Evolutionary conservation across 2,888 invertebrate genomes (phyloP), one percentile per base, ranked within the genome.

Genomic region (Tinea pellionella): DNA sequence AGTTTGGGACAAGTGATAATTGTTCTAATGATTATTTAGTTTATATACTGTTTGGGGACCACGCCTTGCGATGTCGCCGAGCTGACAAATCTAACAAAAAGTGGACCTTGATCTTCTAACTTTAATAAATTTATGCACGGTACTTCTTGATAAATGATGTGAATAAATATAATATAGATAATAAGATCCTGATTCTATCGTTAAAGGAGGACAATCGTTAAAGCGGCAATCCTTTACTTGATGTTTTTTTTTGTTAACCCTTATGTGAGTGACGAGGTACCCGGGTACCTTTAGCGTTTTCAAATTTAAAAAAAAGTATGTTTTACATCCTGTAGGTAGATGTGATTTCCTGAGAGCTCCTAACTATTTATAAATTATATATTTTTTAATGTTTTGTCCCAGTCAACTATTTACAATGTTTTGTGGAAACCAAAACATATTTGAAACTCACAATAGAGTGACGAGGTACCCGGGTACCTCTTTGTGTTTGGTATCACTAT

Each of bases 21-120:
- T 62, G 60, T 65, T 62, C 60, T 63, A 61, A 62, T 61, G 60
- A 53, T 63, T 68, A 69, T 68, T 66, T 62, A 65, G 69, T 77
- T 81, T 86, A 80, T 86, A 86, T 86, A 83, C 70, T 61, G 62
- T 63, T 56, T 61, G 65, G 61, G 71, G 71, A 79, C 84, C 83
- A 84, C 86, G 85, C 85, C 83, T 18, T 8, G 13, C n/a, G 4
- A 24, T 30, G 47, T 72, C 63, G 68, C 63, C 66, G 65, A 69
- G 65, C 70, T 69, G 69, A 72, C 64, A 68, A 65, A 64, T 59
- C 66, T 62, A 69, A 75, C 74, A 83, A 85, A 83, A 83, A 80
- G 70, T 66, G 83, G 83, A 78, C 86, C 86, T 86, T 86, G 84
- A 85, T 85, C 83, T 85, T 85, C 82, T 74, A 70, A 72, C 70